Base-by-base conservation (phyloP, 1,140 invertebrate species). In the Diploscapter pachys region DNA sequence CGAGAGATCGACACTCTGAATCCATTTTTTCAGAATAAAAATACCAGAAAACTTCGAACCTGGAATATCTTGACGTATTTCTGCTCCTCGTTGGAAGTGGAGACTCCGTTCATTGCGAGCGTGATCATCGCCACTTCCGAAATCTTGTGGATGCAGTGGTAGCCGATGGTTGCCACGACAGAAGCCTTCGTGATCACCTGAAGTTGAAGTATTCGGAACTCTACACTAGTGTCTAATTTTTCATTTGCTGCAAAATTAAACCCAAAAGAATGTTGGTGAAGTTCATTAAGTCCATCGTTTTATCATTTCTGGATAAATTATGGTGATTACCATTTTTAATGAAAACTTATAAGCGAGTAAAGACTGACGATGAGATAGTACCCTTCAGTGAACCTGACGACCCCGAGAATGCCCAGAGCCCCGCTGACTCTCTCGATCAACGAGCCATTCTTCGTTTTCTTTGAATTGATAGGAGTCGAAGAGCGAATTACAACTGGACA, bases 121-220 rank as follows among this genome's bases (percentile, higher is more conserved):
- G 86, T 85, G 53, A 85, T 76, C 78, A 82, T 85, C 5, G 80
- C 80, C 53, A 83, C 81, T 61, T 85, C 84, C 31, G 85, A 84
- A 62, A 85, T 78, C 71, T 85, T 85, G 61, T 82, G 83, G 57
- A 85, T 82, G 4, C 68, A 57, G 64, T 85, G 83, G 59, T 82
- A 76, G 3, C 83, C 83, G 61, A 85, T 72, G 11, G 71, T 71
- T 5, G 78, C 76, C 48, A 83, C 79, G 9, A 79, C 78, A 77
- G 72, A 77, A 11, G 84, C 84, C 31, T 80, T 77, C n/a, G 82
- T 84, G 5, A 85, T 73, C 8, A 84, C 71, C 82, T 85, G 63
- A 76, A 82, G 54, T 2, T 11, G 73, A 61, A 51, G 31, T 5
- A 51, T 11, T 66, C 0, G n/a, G 4, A 63, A 13, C 57, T 11